Evolutionary conservation across 2,888 invertebrate species (phyloP).

Genomic region (Chouioia cunea): DNA sequence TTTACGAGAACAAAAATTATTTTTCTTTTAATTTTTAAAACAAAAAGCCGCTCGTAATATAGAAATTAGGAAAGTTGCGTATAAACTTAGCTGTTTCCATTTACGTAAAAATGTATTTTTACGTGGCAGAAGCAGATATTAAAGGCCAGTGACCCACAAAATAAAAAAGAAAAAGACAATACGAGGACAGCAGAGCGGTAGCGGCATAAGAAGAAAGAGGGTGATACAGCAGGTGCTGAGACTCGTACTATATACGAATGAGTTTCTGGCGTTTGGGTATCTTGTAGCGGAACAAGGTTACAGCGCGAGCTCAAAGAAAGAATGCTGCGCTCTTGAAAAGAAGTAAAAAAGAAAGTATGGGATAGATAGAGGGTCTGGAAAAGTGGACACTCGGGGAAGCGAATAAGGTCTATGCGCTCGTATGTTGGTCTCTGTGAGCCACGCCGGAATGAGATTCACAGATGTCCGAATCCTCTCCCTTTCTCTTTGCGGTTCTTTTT

Average conservation of each 20-base stretch:
- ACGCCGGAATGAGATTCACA: conserved; percentile 41
- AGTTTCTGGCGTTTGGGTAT: conserved; percentile 23
- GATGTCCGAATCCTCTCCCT: conserved; percentile 18
- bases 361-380: not conserved
- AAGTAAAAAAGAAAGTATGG: not conserved
- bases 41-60: too few species aligned
- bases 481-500: conserved; percentile 19
- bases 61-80: too few species aligned
- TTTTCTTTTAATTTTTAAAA: too few species aligned
- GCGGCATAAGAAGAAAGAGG: conserved; percentile 5
- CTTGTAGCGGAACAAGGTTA: conserved; percentile 21
- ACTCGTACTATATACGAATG: conserved; percentile 19
- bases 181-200: not conserved
- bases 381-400: not conserved
- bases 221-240: conserved; percentile 25
- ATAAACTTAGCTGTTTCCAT: not conserved
- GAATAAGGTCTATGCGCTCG: not conserved
- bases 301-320: conserved; percentile 25
- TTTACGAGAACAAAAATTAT: too few species aligned
- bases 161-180: conserved; percentile 21
- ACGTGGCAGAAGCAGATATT: conserved; percentile 23
- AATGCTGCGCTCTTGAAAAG: not conserved
- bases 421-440: too few species aligned
- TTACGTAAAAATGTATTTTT: conserved; percentile 24
- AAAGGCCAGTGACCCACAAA: conserved; percentile 15